Evolutionary conservation across 2,113 vertebrate genomes (phyloP), one percentile per base, ranked within the genome.

Genomic region (Corythornis vintsioides): DNA sequence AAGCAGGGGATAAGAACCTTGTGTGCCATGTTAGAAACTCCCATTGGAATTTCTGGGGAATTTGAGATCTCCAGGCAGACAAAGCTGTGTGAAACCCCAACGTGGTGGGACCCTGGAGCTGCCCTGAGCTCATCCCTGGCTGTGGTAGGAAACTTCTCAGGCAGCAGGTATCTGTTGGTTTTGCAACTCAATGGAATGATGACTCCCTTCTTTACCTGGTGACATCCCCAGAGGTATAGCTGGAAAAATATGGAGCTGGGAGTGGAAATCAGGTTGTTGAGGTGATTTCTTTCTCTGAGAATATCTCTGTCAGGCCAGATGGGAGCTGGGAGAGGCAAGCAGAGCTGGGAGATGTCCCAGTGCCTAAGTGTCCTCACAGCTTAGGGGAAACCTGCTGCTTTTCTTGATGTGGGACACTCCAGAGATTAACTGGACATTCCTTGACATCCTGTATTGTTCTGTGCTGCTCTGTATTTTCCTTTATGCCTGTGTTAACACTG

Each of bases 91-190:
- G 75, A 83, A 90, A 80, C 40, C 28, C 6, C 60, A 90, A 15
- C 6, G 7, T 55, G 47, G 71, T 45, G 6, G 55, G 59, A 61
- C 69, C 24, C 63, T 88, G 63, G 38, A 76, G 19, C 47, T 88
- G 59, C 42, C 38, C 76, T n/a, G 45, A 13, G 83, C 83, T 88
- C 28, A 63, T 16, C 35, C 7, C 35, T 60, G 48, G 45, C 17
- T n/a, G 11, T 31, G 13, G 17, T 38, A 61, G 33, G 28, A 80
- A 88, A 73, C 65, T 25, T 77, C 43, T 93, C 64, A 79, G 52
- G 52, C 1, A 5, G 15, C 40, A 45, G 16, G 11, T 45, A 13
- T 55, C 38, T 80, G 22, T 55, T 0, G 0, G 10, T 43, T 70
- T 70, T 80, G 70, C 0, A 0, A 21, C 79, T 82, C 88, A 70